Percentiles rank a stretch among this genome's conserved stretches.
phyloP scores from a whole-genome alignment of 2,888 invertebrate species.

The Morpho helenor region DNA sequence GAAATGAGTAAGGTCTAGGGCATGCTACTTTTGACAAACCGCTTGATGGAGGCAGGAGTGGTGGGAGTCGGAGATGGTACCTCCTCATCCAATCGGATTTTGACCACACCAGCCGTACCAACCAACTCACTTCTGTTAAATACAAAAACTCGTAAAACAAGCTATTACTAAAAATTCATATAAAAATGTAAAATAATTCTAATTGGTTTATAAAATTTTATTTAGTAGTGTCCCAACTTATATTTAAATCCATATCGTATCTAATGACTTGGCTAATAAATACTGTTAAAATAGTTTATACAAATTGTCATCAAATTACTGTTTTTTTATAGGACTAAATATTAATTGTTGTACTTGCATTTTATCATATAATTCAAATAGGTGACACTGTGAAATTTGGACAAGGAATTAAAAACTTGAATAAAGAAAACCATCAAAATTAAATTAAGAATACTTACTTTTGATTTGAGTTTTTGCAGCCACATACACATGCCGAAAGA shows the following conservation, averaged over 20 bases:
- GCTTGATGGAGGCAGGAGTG: conserved; percentile 75
- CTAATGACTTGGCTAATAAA: too few relatives aligned
- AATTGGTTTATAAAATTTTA: neutral
- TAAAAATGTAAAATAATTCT: neutral
- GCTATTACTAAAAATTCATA: neutral
- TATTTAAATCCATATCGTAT: too few relatives aligned
- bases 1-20: conserved; percentile 58
- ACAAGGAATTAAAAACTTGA: neutral
- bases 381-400: neutral
- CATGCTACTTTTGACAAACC: conserved; percentile 71
- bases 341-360: neutral
- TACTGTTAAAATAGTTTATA: too few relatives aligned
- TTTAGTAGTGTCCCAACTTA: too few relatives aligned
- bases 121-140: conserved; percentile 81
- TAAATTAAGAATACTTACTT: conserved; percentile 77
- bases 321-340: too few relatives aligned
- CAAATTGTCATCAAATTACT: too few relatives aligned
- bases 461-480: conserved; percentile 85
- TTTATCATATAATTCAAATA: neutral
- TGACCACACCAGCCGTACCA: conserved; percentile 81
- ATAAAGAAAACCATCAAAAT: neutral
- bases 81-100: conserved; percentile 76
- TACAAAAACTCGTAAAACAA: conserved; percentile 33
- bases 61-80: conserved; percentile 72
- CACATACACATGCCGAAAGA: conserved; percentile 85